Evolutionary conservation across 2,113 vertebrate species (phyloP).

Genomic region (Eira barbara): DNA sequence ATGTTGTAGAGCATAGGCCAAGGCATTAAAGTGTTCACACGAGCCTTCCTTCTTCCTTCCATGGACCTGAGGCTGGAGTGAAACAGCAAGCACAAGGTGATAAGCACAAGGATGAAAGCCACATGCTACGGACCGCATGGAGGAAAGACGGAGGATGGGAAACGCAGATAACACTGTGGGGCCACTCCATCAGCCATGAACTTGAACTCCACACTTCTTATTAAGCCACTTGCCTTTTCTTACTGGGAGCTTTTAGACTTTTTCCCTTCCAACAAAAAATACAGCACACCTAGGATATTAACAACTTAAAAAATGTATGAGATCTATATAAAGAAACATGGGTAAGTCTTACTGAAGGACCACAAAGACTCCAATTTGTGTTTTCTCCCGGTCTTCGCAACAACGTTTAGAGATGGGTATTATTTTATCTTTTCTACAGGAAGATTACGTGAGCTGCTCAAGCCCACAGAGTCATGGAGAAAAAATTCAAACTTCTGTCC

Average conservation of each 20-base stretch:
- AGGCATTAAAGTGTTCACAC: background rate
- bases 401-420: accelerated
- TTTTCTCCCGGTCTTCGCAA: background rate
- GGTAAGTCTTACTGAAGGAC: background rate
- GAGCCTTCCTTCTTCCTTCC: background rate
- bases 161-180: accelerated
- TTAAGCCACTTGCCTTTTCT: background rate
- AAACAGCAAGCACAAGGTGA: background rate
- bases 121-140: accelerated
- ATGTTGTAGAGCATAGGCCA: background rate
- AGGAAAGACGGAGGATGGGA: background rate
- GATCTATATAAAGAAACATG: background rate
- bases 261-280: background rate
- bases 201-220: background rate
- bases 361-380: background rate
- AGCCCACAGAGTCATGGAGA: background rate
- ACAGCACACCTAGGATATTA: background rate
- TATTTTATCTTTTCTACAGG: background rate
- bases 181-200: too few relatives aligned
- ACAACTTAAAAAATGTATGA: background rate
- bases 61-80: background rate
- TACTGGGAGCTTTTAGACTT: background rate
- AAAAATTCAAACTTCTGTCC: background rate
- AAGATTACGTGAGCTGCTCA: background rate
- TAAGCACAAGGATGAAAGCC: background rate